These are phyloP conservation scores for Cherax quadricarinatus DNA, from an alignment of 1,140 invertebrate genomes.

Conservation along the genomic window DNA sequence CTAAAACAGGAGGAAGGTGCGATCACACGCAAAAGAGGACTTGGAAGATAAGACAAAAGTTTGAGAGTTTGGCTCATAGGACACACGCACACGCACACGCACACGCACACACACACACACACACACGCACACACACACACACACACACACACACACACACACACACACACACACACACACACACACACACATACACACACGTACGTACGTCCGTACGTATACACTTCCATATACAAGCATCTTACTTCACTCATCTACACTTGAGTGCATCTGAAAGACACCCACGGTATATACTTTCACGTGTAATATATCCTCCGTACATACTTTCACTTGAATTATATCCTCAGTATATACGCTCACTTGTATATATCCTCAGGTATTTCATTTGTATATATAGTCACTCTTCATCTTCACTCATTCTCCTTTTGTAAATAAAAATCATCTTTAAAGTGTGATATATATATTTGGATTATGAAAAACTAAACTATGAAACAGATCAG, in stretches of 20 bases:
- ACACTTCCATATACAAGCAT: too few species aligned
- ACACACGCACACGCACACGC: neutral
- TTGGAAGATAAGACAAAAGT: neutral
- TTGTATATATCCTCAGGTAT: neutral
- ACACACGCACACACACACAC: neutral
- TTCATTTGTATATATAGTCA: slow-evolving; percentile 9
- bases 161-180: neutral
- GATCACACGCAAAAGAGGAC: neutral
- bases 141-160: neutral
- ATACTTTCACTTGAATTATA: too few species aligned
- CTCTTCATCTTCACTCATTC: neutral
- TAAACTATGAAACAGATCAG: neutral
- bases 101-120: slow-evolving; percentile 13
- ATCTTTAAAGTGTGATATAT: neutral
- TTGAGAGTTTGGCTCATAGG: neutral
- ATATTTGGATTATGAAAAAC: neutral
- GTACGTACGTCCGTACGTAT: neutral
- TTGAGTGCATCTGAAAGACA: too few species aligned
- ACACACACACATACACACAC: neutral
- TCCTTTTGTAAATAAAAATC: neutral
- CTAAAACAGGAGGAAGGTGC: neutral
- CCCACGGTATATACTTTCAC: neutral
- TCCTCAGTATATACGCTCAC: too few species aligned
- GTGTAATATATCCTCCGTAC: neutral
- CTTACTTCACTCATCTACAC: too few species aligned